These are phyloP conservation scores for Acromyrmex heyeri DNA, from an alignment of 1,140 invertebrate genomes.

Conservation along the genomic window DNA sequence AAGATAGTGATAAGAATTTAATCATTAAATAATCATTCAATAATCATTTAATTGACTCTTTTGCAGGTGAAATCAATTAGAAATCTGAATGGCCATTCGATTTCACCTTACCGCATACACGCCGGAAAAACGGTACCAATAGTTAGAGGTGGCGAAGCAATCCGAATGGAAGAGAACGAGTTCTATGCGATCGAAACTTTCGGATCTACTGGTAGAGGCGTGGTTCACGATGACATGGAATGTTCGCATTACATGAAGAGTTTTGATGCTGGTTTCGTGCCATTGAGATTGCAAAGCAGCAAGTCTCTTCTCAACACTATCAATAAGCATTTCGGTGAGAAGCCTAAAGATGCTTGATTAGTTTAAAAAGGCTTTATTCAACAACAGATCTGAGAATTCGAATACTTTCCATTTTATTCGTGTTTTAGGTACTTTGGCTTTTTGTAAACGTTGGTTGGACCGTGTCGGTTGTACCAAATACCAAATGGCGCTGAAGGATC, in stretches of 20 bases:
- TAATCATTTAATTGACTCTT: not conserved
- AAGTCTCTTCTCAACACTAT: constrained; percentile 98
- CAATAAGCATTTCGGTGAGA: constrained; percentile 96
- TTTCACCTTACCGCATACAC: constrained; percentile 98
- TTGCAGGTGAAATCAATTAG: constrained; percentile 96
- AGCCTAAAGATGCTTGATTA: not conserved
- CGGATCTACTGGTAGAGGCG: constrained; percentile 98
- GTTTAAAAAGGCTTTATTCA: not conserved
- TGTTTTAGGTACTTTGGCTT: constrained; percentile 94
- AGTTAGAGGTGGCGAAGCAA: constrained; percentile 99
- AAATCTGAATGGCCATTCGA: constrained; percentile 99
- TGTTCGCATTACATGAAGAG: constrained; percentile 99
- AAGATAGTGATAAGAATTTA: not conserved
- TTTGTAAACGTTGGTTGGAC: constrained; percentile 99
- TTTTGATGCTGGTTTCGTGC: constrained; percentile 97
- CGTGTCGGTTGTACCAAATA: constrained; percentile 98
- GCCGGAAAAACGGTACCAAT: constrained; percentile 99
- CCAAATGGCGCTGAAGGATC: constrained; percentile 99
- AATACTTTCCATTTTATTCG: not conserved
- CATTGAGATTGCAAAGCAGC: constrained; percentile 95
- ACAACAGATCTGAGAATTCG: not conserved
- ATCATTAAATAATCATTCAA: not conserved
- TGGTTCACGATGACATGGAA: constrained; percentile 99
- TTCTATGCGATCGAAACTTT: constrained; percentile 99
- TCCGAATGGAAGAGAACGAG: constrained; percentile 99